These are phyloP conservation scores for Drosophila meridiana DNA, from an alignment of 2,888 invertebrate species.

Conservation along the genomic window DNA sequence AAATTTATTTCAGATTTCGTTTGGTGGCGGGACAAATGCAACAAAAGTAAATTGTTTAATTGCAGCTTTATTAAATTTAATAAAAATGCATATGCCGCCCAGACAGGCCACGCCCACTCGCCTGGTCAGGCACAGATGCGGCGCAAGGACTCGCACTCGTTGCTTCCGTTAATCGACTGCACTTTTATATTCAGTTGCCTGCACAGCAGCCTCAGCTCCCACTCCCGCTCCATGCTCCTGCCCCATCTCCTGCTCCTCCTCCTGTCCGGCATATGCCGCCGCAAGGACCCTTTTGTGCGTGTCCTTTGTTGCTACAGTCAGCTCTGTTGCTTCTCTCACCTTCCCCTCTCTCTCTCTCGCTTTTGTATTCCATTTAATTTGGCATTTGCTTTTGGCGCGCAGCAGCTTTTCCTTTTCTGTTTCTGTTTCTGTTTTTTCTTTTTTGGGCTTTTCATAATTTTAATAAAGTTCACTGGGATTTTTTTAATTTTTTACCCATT, in stretches of 20 bases:
- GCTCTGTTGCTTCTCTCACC: conserved; percentile 14
- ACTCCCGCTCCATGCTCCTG: background rate
- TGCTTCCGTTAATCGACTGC: conserved; percentile 77
- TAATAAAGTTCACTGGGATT: conserved; percentile 73
- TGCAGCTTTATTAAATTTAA: conserved; percentile 78
- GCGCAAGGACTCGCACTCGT: conserved; percentile 22
- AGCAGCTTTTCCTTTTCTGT: conserved; percentile 37
- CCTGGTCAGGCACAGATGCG: conserved; percentile 28
- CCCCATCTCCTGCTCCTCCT: background rate
- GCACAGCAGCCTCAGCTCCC: conserved; percentile 38
- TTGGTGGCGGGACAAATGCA: conserved; percentile 51
- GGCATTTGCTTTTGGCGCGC: conserved; percentile 54
- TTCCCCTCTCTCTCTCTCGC: background rate
- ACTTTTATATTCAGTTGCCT: conserved; percentile 72
- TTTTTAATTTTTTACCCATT: conserved; percentile 29
- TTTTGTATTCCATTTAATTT: conserved; percentile 70
- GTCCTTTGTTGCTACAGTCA: conserved; percentile 71
- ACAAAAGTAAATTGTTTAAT: conserved; percentile 66
- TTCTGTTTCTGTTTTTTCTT: background rate
- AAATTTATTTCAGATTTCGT: conserved; percentile 69
- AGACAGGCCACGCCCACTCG: conserved; percentile 59
- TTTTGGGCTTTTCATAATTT: conserved; percentile 60
- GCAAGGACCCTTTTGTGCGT: conserved; percentile 50
- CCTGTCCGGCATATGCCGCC: conserved; percentile 41
- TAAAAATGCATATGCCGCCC: conserved; percentile 70